Conservation (phyloP, 2,113 vertebrate species). For the Cynoglossus semilaevis region DNA sequence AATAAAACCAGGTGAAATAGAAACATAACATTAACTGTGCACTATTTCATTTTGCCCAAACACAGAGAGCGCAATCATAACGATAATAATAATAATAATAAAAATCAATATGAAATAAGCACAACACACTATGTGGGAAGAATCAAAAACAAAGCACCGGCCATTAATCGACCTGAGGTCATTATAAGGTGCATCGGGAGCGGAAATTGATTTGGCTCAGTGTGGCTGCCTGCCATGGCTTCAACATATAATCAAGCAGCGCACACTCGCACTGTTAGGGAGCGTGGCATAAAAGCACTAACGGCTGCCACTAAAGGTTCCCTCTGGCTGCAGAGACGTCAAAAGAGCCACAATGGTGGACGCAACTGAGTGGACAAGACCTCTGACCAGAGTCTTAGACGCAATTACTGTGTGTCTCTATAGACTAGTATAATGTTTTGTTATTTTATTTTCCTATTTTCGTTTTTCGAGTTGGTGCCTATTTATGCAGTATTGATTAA, state of each 20-base stretch:
- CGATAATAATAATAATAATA: slow-evolving; percentile 3
- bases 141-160: no score
- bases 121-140: no score
- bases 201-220: slow-evolving; percentile 49
- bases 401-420: no score
- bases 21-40: no score
- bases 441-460: no score
- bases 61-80: no score
- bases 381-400: no score
- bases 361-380: neutral
- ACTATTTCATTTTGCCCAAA: no score
- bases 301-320: slow-evolving; percentile 6
- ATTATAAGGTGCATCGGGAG: slow-evolving; percentile 42
- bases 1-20: no score
- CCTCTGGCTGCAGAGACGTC: neutral
- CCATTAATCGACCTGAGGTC: slow-evolving; percentile 30
- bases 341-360: slow-evolving; percentile 15
- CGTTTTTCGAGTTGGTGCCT: no score
- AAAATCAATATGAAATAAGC: slow-evolving; percentile 7
- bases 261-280: slow-evolving; percentile 12
- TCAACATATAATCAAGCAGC: slow-evolving; percentile 21
- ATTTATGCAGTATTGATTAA: no score
- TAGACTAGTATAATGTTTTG: no score
- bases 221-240: slow-evolving; percentile 35
- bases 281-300: slow-evolving; percentile 13